Evolutionary conservation across 2,888 invertebrate genomes (phyloP).

Genomic region (Elgonia sp.): DNA sequence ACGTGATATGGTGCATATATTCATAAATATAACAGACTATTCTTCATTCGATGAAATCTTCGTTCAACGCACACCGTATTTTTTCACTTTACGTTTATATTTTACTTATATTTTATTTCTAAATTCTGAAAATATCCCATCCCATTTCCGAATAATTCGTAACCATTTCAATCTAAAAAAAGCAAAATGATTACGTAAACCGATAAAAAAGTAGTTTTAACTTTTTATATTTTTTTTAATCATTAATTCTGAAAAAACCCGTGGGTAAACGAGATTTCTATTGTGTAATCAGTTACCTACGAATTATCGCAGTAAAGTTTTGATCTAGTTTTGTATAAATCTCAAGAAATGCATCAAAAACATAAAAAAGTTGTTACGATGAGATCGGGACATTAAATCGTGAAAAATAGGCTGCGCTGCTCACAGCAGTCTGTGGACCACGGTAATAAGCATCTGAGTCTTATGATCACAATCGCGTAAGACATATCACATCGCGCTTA

Average conservation of each 20-base stretch:
- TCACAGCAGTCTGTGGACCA: slow-evolving; percentile 4
- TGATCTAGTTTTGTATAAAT: slow-evolving; percentile 6
- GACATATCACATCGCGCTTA: slow-evolving; percentile 30
- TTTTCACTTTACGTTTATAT: too few species aligned
- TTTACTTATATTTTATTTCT: too few species aligned
- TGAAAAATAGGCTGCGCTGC: slow-evolving; percentile 32
- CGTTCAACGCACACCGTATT: too few species aligned
- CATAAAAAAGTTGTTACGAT: slow-evolving; percentile 26
- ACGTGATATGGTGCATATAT: too few species aligned
- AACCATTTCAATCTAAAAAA: too few species aligned
- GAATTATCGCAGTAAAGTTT: slow-evolving; percentile 28
- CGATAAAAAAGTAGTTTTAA: background rate
- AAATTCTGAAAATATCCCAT: too few species aligned
- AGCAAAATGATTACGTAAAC: background rate
- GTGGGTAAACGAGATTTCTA: background rate
- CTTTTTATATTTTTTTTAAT: background rate
- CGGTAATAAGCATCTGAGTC: slow-evolving; percentile 19
- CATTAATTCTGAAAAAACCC: slow-evolving; percentile 18
- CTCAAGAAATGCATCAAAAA: background rate
- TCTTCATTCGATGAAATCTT: too few species aligned
- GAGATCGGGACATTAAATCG: slow-evolving; percentile 31
- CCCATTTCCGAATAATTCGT: too few species aligned
- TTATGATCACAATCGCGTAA: slow-evolving; percentile 44
- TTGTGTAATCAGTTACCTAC: slow-evolving; percentile 4
- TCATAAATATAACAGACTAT: too few species aligned